Base-by-base conservation (phyloP, 2,888 invertebrate species). In the Heteromurus nitidus region DNA sequence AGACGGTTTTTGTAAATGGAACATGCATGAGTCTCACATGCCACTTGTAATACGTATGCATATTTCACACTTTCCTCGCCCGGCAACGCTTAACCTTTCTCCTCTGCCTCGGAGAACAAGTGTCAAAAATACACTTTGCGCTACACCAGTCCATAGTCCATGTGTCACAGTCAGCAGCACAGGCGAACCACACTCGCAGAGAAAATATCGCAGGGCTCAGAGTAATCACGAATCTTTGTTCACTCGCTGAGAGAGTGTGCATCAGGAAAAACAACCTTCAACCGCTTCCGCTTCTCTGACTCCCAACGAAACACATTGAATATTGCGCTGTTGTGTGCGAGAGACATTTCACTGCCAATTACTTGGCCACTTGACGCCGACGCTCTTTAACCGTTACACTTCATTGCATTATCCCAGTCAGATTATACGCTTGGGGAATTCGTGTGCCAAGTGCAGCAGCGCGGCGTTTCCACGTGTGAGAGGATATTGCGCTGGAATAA, bases 61-160 rank as follows among this genome's bases (percentile, higher is more conserved):
- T 62, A 69, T 68, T 76, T 76, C 76, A 76, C 76, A 76, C 76
- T 69, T 68, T 50, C 24, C 60, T 76, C 42, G 72, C 80, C 80
- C 80, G 80, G 80, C 80, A 67, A 80, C n/a, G n/a, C 72, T 80
- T 80, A 80, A 80, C 80, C 80, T 80, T 80, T 80, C 68, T 60
- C 60, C 30, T 76, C 24, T 72, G 65, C 42, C 7, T 13, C 68
- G 58, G 30, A 70, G 80, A 80, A 80, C 80, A 80, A 80, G 80
- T 80, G 80, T 80, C 80, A 80, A 80, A 79, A 80, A 67, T 80
- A 65, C 58, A 80, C 47, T 42, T 67, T 28, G 44, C 67, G 16
- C 42, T 11, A 50, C n/a, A n/a, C n/a, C n/a, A n/a, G n/a, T n/a
- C n/a, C n/a, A n/a, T n/a, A n/a, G n/a, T n/a, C n/a, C n/a, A 20